Conservation (phyloP, 2,888 invertebrate species). For the Helicoverpa assulta region DNA sequence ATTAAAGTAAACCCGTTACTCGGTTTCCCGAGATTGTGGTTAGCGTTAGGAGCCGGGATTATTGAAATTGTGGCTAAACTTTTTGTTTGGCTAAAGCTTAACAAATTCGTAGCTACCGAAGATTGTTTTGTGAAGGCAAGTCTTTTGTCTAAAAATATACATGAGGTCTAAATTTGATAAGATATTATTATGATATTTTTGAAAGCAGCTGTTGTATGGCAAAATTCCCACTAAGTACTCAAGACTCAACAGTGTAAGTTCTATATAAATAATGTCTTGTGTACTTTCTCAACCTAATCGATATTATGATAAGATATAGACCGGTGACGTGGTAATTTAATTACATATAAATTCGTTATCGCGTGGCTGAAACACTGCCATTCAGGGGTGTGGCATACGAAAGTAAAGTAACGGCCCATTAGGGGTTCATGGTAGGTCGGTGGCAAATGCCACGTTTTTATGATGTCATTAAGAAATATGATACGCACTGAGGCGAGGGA, state of each 20-base stretch:
- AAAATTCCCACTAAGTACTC: neutral
- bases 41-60: too few species aligned
- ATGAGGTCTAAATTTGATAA: neutral
- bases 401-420: conserved; percentile 71
- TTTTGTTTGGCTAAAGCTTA: too few species aligned
- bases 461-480: conserved; percentile 66
- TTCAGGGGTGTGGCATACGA: conserved; percentile 71
- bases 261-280: conserved; percentile 27
- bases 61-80: too few species aligned
- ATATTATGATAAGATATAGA: conserved; percentile 63
- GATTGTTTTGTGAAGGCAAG: too few species aligned
- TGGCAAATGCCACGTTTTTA: conserved; percentile 66
- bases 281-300: conserved; percentile 52
- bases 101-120: too few species aligned
- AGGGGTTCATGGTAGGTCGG: conserved; percentile 53
- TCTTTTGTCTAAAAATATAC: neutral
- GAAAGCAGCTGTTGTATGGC: too few species aligned
- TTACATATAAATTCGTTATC: conserved; percentile 67
- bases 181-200: too few species aligned
- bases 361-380: conserved; percentile 67
- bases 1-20: neutral
- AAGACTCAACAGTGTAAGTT: conserved; percentile 26
- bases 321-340: conserved; percentile 53
- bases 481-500: conserved; percentile 37
- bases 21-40: conserved; percentile 1